Conservation (phyloP, 2,113 vertebrate genomes). For the Ammospiza caudacuta region DNA sequence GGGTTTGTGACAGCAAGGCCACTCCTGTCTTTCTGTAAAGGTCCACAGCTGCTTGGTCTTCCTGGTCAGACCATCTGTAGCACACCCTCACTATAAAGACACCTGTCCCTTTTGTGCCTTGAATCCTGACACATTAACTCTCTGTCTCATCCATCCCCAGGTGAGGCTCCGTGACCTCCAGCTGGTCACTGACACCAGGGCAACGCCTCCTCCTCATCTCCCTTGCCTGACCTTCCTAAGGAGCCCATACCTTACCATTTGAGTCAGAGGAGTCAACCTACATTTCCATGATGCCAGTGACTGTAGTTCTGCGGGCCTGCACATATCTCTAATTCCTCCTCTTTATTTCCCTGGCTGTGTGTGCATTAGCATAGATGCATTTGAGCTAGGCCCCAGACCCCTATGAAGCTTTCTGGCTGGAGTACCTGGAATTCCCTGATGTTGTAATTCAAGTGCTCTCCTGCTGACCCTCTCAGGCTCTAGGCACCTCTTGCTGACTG, state of each 20-base stretch:
- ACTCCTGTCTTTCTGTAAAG: background rate
- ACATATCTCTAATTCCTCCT: too few relatives aligned
- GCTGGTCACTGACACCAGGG: fast-evolving
- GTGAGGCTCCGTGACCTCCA: background rate
- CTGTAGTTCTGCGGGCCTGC: background rate
- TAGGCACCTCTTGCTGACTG: background rate
- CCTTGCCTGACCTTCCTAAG: background rate
- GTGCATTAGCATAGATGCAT: background rate
- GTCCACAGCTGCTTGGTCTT: background rate
- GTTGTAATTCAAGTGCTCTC: background rate
- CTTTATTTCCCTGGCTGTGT: background rate
- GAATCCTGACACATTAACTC: background rate
- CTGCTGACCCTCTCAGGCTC: background rate
- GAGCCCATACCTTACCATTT: background rate
- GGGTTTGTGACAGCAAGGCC: background rate
- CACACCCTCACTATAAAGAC: background rate
- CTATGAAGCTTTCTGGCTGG: background rate
- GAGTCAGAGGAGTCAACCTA: background rate
- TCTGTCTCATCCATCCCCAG: background rate
- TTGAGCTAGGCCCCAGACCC: too few relatives aligned
- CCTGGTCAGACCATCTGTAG: background rate
- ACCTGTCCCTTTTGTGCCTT: background rate
- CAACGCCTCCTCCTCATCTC: background rate
- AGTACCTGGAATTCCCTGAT: background rate
- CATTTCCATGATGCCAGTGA: background rate